Evolutionary conservation across 2,888 invertebrate species (phyloP), one percentile per base, ranked within the genome.

Genomic region (Diplolepis rosae): DNA sequence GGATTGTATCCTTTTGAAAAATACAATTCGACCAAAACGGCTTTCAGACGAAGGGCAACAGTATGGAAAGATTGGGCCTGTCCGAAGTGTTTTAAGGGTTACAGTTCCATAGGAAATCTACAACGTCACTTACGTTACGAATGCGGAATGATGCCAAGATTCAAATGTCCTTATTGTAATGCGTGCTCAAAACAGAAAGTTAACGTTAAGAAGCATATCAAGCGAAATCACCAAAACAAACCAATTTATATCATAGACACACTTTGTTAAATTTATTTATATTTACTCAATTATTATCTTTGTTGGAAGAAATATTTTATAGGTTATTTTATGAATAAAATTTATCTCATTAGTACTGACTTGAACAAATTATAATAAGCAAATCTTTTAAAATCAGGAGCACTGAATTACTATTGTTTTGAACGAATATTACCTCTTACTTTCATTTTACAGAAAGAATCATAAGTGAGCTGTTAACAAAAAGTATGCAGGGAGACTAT

Each of bases 61-160:
- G 42, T 27, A 18, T 13, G 45, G 28, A 45, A 35, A 24, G 66
- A 72, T 9, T 77, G 85, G 74, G 73, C 82, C 28, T 92, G 92
- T 78, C 89, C 89, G 2, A 90, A 90, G 48, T 92, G 92, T 79
- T 87, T 89, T 18, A 92, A 91, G 77, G 88, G 88, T 70, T 92
- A 92, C 84, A 90, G 90, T 66, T 91, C 91, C 76, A 90, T 90
- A 80, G 91, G 91, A 80, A 91, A 92, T 79, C 84, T 92, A 56
- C 89, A 89, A 54, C 89, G 92, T 4, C 87, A 88, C 45, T 77
- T 86, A 66, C 80, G 84, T 42, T 87, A 87, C 78, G 86, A 87
- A 70, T 89, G 89, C 73, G 89, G 88, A 3, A 77, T 84, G 54
- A 83, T 81, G 9, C 88, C 88, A 11, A 80, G 84, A 65, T 89